Evolutionary conservation across 2,797 vertebrate genomes (phyloP).

Genomic region (Platalea minor): DNA sequence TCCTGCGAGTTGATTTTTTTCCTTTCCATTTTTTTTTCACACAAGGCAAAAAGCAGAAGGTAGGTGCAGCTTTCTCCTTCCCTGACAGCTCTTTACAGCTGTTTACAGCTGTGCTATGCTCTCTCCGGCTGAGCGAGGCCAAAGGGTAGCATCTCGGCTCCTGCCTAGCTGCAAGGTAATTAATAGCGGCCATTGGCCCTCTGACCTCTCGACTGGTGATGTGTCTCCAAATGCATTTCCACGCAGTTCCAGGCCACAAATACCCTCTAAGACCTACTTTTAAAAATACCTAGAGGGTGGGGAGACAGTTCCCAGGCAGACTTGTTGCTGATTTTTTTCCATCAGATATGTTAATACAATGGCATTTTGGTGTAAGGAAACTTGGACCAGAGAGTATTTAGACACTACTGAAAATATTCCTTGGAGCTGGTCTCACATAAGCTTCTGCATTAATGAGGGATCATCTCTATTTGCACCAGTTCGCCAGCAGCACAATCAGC

Average conservation of each 20-base stretch:
- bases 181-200: background rate
- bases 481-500: background rate
- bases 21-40: background rate
- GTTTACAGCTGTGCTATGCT: background rate
- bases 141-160: background rate
- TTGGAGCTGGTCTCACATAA: background rate
- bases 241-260: background rate
- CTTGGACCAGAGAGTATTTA: background rate
- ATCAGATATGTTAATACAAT: background rate
- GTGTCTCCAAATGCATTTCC: background rate
- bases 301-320: background rate
- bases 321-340: background rate
- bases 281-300: background rate
- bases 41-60: background rate
- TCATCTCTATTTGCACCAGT: slow-evolving; percentile 30
- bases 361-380: background rate
- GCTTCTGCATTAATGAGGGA: slow-evolving; percentile 23
- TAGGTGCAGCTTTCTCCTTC: background rate
- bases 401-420: background rate
- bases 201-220: background rate
- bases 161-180: background rate
- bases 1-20: background rate
- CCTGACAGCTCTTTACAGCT: background rate
- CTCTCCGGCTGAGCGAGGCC: accelerated
- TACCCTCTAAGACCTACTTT: background rate